Base-by-base conservation (phyloP, 2,888 invertebrate species). In the Catocala fraxini region DNA sequence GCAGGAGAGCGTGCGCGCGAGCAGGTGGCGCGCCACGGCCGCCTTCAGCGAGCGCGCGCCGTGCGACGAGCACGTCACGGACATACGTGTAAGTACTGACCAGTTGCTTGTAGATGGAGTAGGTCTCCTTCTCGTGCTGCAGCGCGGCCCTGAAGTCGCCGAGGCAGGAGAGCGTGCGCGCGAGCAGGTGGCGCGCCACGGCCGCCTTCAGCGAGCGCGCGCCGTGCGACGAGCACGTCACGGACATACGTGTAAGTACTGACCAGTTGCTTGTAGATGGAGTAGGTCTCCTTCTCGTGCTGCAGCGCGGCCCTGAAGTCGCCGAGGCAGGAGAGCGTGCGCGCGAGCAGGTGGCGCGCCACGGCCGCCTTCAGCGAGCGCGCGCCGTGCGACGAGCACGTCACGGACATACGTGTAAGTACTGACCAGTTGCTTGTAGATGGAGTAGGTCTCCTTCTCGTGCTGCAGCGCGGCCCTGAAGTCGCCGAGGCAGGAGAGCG, bases 401-500 rank as follows among this genome's bases (percentile, higher is more conserved):
- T 99, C 73, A 99, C 95, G 1, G 1, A 7, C 6, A 51, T 13
- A 11, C 7, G 6, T 5, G 12, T 0, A 3, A 4, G 2, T n/a
- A 45, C 55, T 77, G 5, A 98, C 98, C 94, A 97, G 97, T 83
- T 98, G 97, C 89, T 98, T 98, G 92, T 99, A 99, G 77, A 99
- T 99, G 70, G 98, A 96, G 93, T 98, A 99, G 0, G 99, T 99
- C 92, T 99, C 99, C 93, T 99, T 99, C 94, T 99, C 99, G 89
- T 98, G 98, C 82, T 97, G 97, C 56, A 99, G 95, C 11, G 99
- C 99, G 41, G 98, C 97, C 70, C 99, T 96, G 95, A 99, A 99
- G 92, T 99, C 99, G 3, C 99, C 99, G 95, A 99, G 98, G 90
- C 99, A 99, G 71, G 99, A 99, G 82, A 99, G 98, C 41, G 99